Percentiles rank a stretch among this genome's conserved stretches.
Evolutionary conservation across 2,888 invertebrate genomes (phyloP).

Genomic region (Drosophila aldrichi): DNA sequence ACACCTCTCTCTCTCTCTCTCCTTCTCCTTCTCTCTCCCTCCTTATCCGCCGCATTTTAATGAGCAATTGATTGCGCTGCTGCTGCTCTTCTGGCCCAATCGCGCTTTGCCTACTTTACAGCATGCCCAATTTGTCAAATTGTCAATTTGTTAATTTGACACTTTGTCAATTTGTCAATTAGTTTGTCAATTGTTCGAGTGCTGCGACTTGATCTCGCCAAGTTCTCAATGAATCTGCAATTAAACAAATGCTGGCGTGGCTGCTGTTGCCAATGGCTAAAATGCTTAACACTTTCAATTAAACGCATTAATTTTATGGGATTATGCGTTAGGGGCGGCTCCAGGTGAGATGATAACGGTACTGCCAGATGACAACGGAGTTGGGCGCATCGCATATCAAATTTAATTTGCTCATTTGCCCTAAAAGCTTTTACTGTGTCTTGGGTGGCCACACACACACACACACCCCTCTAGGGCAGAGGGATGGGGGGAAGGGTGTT

Average conservation of each 20-base stretch:
- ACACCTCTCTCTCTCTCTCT: not conserved
- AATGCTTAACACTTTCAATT: conserved; percentile 79
- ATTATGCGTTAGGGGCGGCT: conserved; percentile 46
- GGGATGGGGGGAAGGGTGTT: too few species aligned
- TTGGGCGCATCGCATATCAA: conserved; percentile 68
- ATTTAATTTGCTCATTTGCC: conserved; percentile 81
- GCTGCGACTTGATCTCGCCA: conserved; percentile 19
- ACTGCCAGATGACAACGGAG: conserved; percentile 1
- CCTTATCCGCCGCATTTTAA: conserved; percentile 64
- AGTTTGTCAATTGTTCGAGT: conserved; percentile 35
- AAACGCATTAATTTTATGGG: conserved; percentile 80
- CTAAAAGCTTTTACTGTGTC: conserved; percentile 80
- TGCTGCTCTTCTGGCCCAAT: not conserved
- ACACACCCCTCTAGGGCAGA: too few species aligned
- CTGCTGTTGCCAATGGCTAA: conserved; percentile 43
- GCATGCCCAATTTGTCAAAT: conserved; percentile 71
- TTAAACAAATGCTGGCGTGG: conserved; percentile 60
- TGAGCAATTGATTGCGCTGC: conserved; percentile 79
- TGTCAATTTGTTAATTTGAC: conserved; percentile 71
- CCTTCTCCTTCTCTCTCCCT: conserved; percentile 10
- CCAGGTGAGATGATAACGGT: not conserved
- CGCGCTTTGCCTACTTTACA: conserved; percentile 41
- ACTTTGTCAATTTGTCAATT: conserved; percentile 69
- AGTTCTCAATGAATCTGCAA: conserved; percentile 49
- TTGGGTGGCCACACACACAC: conserved; percentile 43